These are phyloP conservation scores for Troides aeacus DNA, from an alignment of 2,888 invertebrate genomes.

Conservation along the genomic window DNA sequence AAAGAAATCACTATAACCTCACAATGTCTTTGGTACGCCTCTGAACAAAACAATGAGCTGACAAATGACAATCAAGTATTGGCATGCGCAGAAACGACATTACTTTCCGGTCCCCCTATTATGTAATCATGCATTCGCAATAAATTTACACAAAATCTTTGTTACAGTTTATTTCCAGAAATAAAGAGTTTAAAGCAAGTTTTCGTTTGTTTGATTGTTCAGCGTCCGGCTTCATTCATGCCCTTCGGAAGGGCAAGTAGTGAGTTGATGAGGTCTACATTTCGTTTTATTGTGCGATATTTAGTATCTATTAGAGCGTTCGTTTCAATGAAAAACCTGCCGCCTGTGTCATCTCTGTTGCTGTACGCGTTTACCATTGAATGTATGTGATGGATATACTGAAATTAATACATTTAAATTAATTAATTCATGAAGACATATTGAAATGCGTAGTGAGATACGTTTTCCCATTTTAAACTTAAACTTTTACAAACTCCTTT, in stretches of 20 bases:
- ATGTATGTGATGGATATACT: slow-evolving; percentile 54
- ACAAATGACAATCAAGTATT: no score
- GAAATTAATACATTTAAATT: slow-evolving; percentile 35
- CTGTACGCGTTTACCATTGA: slow-evolving; percentile 53
- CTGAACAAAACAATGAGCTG: no score
- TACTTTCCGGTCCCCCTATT: no score
- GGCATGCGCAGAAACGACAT: no score
- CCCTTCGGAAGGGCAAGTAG: slow-evolving; percentile 87
- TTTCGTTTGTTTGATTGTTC: slow-evolving; percentile 34
- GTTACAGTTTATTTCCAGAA: slow-evolving; percentile 18
- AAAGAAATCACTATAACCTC: no score
- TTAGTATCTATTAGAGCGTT: slow-evolving; percentile 52
- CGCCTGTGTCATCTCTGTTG: slow-evolving; percentile 39
- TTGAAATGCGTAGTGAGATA: not conserved
- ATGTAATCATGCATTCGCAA: not conserved
- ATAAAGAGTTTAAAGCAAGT: slow-evolving; percentile 12
- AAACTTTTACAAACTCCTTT: no score
- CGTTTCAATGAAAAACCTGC: slow-evolving; percentile 43
- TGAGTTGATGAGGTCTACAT: slow-evolving; percentile 87
- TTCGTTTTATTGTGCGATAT: slow-evolving; percentile 79
- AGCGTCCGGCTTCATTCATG: slow-evolving; percentile 87
- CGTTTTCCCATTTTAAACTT: not conserved
- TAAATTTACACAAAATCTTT: not conserved
- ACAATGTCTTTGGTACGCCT: no score
- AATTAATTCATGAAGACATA: not conserved